Conservation (phyloP, 2,888 invertebrate genomes). For the Conistra vaccinii region DNA sequence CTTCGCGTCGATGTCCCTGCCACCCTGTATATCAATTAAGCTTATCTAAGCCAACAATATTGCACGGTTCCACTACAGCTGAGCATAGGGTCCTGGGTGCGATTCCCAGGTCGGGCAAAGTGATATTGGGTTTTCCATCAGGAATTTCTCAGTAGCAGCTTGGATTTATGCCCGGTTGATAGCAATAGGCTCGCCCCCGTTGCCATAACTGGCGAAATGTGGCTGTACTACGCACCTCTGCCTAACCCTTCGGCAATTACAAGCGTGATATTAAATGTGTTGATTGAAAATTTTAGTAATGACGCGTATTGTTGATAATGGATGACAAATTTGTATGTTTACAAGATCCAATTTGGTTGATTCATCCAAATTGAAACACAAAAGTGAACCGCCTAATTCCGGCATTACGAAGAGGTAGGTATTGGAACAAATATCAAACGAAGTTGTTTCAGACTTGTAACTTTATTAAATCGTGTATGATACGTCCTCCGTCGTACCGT, state of each 20-base stretch:
- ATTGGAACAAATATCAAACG: constrained; percentile 2
- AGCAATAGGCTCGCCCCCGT: not conserved
- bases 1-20: too few relatives aligned
- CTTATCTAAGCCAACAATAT: not conserved
- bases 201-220: not conserved
- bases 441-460: constrained; percentile 11
- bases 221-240: not conserved
- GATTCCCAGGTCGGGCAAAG: not conserved
- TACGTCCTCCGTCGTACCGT: not conserved
- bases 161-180: not conserved
- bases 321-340: not conserved
- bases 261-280: not conserved
- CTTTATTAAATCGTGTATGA: constrained; percentile 25
- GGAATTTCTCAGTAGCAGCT: not conserved
- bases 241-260: not conserved
- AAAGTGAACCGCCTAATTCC: not conserved
- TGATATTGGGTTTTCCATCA: not conserved
- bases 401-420: not conserved
- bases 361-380: not conserved
- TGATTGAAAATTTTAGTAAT: not conserved
- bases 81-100: not conserved
- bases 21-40: not conserved
- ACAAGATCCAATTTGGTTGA: not conserved
- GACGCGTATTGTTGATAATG: not conserved
- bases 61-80: not conserved